A percentile compares a stretch with the other conserved stretches of the same genome.
phyloP scores from a whole-genome alignment of 2,888 invertebrate species.

The Sminthurides aquaticus region DNA sequence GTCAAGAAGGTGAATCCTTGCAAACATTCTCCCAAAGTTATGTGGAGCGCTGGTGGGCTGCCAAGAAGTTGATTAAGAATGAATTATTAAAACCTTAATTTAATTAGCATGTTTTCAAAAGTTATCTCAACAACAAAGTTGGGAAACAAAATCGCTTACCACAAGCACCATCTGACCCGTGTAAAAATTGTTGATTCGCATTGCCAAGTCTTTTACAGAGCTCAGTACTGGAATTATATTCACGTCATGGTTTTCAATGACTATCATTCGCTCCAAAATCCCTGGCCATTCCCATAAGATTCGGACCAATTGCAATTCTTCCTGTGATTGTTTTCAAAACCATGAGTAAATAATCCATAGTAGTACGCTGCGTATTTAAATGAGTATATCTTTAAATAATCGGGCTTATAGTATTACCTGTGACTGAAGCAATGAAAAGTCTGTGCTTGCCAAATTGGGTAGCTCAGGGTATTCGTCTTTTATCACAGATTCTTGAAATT shows the following conservation, averaged over 20 bases:
- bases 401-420: slow-evolving; percentile 3
- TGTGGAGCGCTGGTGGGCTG: slow-evolving; percentile 26
- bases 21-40: slow-evolving; percentile 29
- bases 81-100: background rate
- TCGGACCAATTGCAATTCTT: slow-evolving; percentile 26
- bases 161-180: slow-evolving; percentile 20
- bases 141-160: no score
- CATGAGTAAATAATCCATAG: background rate
- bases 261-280: slow-evolving; percentile 21
- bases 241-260: slow-evolving; percentile 15
- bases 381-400: background rate
- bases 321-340: no score
- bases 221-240: slow-evolving; percentile 14
- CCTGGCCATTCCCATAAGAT: slow-evolving; percentile 32
- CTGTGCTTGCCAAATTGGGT: slow-evolving; percentile 1
- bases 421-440: slow-evolving; percentile 1
- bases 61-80: background rate
- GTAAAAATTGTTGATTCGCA: slow-evolving; percentile 31
- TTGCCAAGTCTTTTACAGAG: slow-evolving; percentile 23
- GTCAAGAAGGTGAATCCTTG: slow-evolving; percentile 29
- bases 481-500: slow-evolving; percentile 3
- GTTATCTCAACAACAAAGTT: background rate
- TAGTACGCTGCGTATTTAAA: background rate
- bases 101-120: background rate
- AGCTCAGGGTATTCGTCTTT: slow-evolving; percentile 14